Conservation (phyloP, 1,140 invertebrate species). For the Dreissena rostriformis region DNA sequence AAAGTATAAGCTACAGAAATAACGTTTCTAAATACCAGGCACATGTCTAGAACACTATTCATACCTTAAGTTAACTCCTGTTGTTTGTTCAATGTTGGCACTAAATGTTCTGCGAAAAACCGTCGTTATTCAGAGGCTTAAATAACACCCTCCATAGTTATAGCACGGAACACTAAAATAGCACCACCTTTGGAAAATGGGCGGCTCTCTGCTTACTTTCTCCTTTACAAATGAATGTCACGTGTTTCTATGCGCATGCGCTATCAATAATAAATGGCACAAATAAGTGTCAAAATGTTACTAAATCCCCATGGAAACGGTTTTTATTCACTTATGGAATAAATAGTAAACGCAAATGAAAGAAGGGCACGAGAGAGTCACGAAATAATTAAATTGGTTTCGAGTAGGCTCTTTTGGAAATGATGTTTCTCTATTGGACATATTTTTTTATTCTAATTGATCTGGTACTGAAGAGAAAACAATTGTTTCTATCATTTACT, state of each 20-base stretch:
- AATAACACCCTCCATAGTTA: constrained; percentile 38
- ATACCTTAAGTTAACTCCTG: no score
- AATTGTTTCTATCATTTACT: no score
- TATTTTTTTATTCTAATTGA: no score
- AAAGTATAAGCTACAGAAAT: no score
- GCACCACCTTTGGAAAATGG: constrained; percentile 36
- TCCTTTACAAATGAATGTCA: background rate
- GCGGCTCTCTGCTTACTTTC: constrained; percentile 15
- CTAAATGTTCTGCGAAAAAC: no score
- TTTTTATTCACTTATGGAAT: constrained; percentile 54
- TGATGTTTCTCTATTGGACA: no score
- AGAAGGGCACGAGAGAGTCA: background rate
- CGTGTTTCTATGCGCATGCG: constrained; percentile 43
- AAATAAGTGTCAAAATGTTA: constrained; percentile 52
- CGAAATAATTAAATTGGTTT: background rate
- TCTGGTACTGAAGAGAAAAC: no score
- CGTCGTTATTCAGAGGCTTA: background rate
- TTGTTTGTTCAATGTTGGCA: no score
- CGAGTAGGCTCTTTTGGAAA: background rate
- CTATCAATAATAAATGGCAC: constrained; percentile 52
- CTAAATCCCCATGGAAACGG: constrained; percentile 53
- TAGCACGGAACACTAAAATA: background rate
- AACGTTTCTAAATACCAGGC: no score
- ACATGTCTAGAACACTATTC: no score
- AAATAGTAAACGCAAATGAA: constrained; percentile 52